Base-by-base conservation (phyloP, 2,797 vertebrate species). In the Diplodus sargus region DNA sequence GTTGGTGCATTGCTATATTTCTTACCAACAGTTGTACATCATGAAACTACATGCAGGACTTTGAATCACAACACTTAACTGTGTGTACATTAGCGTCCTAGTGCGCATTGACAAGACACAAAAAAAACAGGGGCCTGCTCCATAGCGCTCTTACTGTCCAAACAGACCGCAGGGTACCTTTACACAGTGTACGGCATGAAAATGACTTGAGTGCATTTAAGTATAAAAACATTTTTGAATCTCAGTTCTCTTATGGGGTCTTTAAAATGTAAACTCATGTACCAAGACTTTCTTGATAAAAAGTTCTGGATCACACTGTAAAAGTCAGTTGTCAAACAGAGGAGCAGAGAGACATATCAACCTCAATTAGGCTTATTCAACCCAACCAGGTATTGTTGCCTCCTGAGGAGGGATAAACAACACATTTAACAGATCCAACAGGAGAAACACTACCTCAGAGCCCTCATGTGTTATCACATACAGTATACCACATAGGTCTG, bases 341-440 rank as follows among this genome's bases (percentile, higher is more conserved):
- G 9, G 34, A 62, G 52, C 67, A 76, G 28, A 70, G 52, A 84
- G 62, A 79, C 28, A 74, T 85, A 82, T 82, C 61, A 72, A 78
- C 22, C 62, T 68, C 56, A 81, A 78, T 85, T 34, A 78, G 71
- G 18, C 62, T 14, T 13, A 57, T 69, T 90, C 52, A 43, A 51
- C 39, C 52, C 22, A 69, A 68, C 51, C 70, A 86, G 77, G 71
- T 78, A 65, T 54, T 25, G 45, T 75, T 34, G 30, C n/a, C 52
- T 72, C 73, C 58, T 14, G 58, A 69, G 70, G 60, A 8, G n/a
- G 25, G 15, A 68, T 75, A 84, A 86, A 85, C 77, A 84, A 86
- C 72, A 79, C 70, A 2, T 83, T 86, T 39, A n/a, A 81, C 70
- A 78, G 63, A 76, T 86, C 57, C 73, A 81, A 60, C 23, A 71